Base-by-base conservation (phyloP, 2,797 vertebrate species). In the Muscicapa comitata region DNA sequence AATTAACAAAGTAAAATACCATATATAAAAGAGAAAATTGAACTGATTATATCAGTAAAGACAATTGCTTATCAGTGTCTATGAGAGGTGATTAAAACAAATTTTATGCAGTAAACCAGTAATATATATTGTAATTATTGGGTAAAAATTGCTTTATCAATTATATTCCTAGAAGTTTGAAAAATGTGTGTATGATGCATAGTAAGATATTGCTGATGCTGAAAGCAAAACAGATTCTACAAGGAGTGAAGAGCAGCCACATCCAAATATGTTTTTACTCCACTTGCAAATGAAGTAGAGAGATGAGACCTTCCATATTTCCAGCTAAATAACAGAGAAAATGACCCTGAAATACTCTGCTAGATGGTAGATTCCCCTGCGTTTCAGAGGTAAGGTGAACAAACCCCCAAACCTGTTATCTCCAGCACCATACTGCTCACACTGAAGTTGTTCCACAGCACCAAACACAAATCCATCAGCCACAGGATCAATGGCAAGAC, bases 401-500 rank as follows among this genome's bases (percentile, higher is more conserved):
- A 59, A 26, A 16, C 1, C 4, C 38, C 43, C 28, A 40, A 17
- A 50, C 4, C 9, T 11, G 9, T 21, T 28, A 9, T 5, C 43
- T 62, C 7, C 51, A 28, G 17, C 17, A 28, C 26, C 5, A 4
- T 1, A 15, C 7, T 48, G 13, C 12, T 81, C 17, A 35, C 5
- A 15, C 11, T 6, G 12, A 59, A 31, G 8, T 24, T 55, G n/a
- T 43, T 62, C 63, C 8, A 6, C 11, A 25, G 12, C 5, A 83
- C 14, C 37, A 86, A 59, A 40, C 3, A 55, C 10, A 40, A 42
- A 14, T 6, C 20, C 2, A 38, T 11, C 12, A 13, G 3, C 5
- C 21, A 2, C 14, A 9, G 47, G 31, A 70, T 3, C 7, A 31
- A 17, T 0, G 1, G 17, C 31, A 31, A 50, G 26, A 66, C 1